phyloP scores from a whole-genome alignment of 2,113 vertebrate species.

The Stegostoma tigrinum region DNA sequence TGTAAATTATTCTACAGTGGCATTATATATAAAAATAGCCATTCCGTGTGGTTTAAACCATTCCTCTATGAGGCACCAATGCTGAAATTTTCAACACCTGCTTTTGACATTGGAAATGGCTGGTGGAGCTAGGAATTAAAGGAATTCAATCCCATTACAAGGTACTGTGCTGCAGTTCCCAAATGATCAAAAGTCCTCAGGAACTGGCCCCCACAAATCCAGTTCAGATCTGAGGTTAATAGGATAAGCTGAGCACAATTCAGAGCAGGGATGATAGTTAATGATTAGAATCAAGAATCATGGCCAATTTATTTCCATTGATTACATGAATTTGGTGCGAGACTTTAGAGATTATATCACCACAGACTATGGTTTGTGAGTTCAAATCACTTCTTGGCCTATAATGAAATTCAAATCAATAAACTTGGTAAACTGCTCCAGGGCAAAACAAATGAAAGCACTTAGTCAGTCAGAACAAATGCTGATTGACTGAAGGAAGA shows the following conservation, averaged over 20 bases:
- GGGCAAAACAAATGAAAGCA: not conserved
- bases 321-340: not conserved
- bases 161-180: not conserved
- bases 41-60: not conserved
- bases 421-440: not conserved
- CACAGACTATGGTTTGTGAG: not conserved
- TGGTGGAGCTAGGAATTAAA: not conserved
- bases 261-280: not conserved
- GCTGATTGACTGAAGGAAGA: not conserved
- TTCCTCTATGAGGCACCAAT: not conserved
- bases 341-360: not conserved
- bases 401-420: not conserved
- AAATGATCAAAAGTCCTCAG: not conserved
- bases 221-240: not conserved
- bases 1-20: not conserved
- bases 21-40: not conserved
- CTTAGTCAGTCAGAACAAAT: not conserved
- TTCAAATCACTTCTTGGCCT: not conserved
- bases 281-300: not conserved
- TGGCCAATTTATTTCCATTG: not conserved
- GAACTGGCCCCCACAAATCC: not conserved
- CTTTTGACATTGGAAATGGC: not conserved
- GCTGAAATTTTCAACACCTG: not conserved
- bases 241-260: not conserved
- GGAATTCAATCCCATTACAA: not conserved